A percentile compares a stretch with the other conserved stretches of the same genome.
Conservation (phyloP, 2,113 vertebrate species). For the Zapornia atra region DNA sequence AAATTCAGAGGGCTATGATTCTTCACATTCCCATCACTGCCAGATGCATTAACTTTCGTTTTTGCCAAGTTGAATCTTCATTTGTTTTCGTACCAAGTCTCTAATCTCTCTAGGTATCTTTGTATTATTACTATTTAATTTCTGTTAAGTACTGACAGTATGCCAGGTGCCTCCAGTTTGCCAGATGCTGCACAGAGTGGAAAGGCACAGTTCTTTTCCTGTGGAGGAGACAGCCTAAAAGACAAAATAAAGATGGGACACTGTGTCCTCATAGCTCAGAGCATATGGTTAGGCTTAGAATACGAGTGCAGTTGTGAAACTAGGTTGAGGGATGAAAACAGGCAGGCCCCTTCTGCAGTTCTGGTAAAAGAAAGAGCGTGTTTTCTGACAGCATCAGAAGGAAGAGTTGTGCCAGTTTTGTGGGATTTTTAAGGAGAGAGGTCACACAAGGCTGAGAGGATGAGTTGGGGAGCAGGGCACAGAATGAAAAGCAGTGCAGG, state of each 20-base stretch:
- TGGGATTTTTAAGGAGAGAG: neutral
- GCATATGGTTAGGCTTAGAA: neutral
- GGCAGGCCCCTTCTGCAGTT: neutral
- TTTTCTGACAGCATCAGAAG: neutral
- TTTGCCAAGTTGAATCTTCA: constrained; percentile 31
- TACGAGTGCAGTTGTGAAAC: neutral
- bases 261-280: neutral
- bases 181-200: constrained; percentile 3
- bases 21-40: neutral
- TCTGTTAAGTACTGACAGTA: constrained; percentile 36
- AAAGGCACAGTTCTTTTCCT: neutral
- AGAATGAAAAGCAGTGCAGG: neutral
- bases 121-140: constrained; percentile 55
- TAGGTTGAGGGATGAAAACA: neutral
- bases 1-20: constrained; percentile 6
- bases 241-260: neutral
- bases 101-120: constrained; percentile 57
- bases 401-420: neutral
- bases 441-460: neutral
- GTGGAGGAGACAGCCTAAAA: neutral
- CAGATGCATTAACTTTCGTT: constrained; percentile 23
- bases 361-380: neutral
- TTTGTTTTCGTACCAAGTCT: neutral
- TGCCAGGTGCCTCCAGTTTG: constrained; percentile 5
- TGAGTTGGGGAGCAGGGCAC: neutral